Percentiles rank a stretch among this genome's conserved stretches.
Conservation (phyloP, 2,797 vertebrate genomes). For the Danio kyathit region DNA sequence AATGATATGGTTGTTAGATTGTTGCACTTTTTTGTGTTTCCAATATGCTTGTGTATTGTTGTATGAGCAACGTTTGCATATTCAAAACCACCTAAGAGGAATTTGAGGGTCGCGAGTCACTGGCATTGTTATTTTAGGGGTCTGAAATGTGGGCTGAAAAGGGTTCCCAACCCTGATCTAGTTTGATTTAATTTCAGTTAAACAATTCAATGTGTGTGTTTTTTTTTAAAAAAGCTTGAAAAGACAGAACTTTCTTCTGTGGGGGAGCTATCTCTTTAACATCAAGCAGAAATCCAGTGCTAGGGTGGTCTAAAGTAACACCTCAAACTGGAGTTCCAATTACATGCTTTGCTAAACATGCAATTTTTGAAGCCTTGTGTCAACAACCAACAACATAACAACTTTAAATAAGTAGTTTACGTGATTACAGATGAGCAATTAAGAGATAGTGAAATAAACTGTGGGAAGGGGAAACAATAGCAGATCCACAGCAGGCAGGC, state of each 20-base stretch:
- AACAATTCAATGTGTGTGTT: too few relatives aligned
- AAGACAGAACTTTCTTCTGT: not conserved
- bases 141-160: too few relatives aligned
- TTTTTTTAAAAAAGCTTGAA: not conserved
- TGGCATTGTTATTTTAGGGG: too few relatives aligned
- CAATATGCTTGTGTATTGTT: too few relatives aligned
- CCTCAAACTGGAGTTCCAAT: slow-evolving; percentile 43
- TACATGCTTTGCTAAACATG: slow-evolving; percentile 55
- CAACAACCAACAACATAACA: slow-evolving; percentile 49
- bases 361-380: slow-evolving; percentile 40
- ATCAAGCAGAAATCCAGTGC: slow-evolving; percentile 15
- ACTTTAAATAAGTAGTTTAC: slow-evolving; percentile 15
- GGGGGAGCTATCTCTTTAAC: not conserved
- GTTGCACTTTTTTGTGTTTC: too few relatives aligned
- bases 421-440: slow-evolving; percentile 3
- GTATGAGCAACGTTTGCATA: too few relatives aligned
- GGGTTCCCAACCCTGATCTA: too few relatives aligned
- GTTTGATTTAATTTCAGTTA: too few relatives aligned
- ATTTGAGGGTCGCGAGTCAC: too few relatives aligned
- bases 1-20: too few relatives aligned
- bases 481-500: slow-evolving; percentile 15
- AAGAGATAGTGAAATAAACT: not conserved
- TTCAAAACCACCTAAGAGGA: too few relatives aligned
- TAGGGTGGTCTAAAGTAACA: slow-evolving; percentile 8
- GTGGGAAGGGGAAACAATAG: slow-evolving; percentile 1